Conservation (phyloP, 2,113 vertebrate genomes). For the Petaurus breviceps region DNA sequence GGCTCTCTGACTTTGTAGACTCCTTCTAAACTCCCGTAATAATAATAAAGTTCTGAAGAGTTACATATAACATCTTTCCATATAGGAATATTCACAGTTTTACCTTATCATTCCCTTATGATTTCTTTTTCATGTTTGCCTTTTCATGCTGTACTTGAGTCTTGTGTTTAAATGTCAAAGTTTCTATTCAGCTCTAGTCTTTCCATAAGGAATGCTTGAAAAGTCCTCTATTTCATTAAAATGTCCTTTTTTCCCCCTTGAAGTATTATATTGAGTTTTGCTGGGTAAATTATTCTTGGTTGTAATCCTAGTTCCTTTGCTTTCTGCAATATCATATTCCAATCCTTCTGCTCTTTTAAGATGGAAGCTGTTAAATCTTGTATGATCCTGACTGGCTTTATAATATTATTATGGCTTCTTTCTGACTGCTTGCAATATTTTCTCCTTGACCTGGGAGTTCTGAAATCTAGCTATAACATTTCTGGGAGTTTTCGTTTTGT, state of each 20-base stretch:
- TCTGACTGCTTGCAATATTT: neutral
- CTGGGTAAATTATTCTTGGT: neutral
- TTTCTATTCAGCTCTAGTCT: neutral
- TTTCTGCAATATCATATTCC: neutral
- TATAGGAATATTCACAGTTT: neutral
- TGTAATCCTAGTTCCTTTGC: neutral
- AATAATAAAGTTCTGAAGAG: neutral
- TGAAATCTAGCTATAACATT: neutral
- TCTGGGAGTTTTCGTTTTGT: neutral
- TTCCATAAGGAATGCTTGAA: neutral
- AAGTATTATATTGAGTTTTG: neutral
- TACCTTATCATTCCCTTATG: neutral
- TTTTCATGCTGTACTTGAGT: neutral
- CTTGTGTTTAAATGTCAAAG: neutral
- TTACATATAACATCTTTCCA: neutral
- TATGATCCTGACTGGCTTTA: neutral
- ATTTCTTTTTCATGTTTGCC: neutral
- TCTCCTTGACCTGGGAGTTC: neutral
- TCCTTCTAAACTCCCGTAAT: neutral
- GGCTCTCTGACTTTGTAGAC: neutral
- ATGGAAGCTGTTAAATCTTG: neutral
- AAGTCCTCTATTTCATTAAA: neutral
- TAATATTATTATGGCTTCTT: neutral
- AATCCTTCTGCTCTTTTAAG: neutral
- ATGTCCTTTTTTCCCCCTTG: neutral